Conservation (phyloP, 2,888 invertebrate genomes). For the Cyaniris semiargus region DNA sequence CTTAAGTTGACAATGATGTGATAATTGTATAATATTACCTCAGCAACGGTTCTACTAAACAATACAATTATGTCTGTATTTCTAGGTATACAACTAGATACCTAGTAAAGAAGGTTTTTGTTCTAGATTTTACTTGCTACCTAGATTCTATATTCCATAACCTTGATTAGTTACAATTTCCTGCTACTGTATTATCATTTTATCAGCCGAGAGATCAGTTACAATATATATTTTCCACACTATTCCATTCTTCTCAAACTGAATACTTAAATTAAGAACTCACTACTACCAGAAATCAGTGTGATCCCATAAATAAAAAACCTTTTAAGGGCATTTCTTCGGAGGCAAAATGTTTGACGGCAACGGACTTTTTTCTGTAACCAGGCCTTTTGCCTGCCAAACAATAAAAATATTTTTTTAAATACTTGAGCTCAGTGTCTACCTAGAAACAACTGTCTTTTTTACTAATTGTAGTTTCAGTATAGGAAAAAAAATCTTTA, state of each 20-base stretch:
- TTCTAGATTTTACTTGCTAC: neutral
- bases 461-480: too few species aligned
- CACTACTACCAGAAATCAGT: too few species aligned
- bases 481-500: too few species aligned
- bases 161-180: neutral
- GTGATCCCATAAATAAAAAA: too few species aligned
- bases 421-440: too few species aligned
- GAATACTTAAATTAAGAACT: too few species aligned
- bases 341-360: too few species aligned
- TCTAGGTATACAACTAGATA: neutral
- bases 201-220: neutral
- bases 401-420: too few species aligned
- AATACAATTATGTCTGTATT: neutral
- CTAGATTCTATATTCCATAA: neutral
- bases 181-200: neutral
- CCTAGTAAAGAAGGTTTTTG: neutral
- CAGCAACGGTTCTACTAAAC: neutral
- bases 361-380: too few species aligned
- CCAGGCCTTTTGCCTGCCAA: too few species aligned
- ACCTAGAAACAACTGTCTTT: too few species aligned
- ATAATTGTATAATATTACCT: slow-evolving; percentile 11
- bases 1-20: slow-evolving; percentile 7
- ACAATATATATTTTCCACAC: neutral
- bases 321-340: too few species aligned
- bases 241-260: neutral